Percentiles rank a stretch among this genome's conserved stretches.
Conservation (phyloP, 2,888 invertebrate genomes). For the Ashinkailepas kermadecensis region DNA sequence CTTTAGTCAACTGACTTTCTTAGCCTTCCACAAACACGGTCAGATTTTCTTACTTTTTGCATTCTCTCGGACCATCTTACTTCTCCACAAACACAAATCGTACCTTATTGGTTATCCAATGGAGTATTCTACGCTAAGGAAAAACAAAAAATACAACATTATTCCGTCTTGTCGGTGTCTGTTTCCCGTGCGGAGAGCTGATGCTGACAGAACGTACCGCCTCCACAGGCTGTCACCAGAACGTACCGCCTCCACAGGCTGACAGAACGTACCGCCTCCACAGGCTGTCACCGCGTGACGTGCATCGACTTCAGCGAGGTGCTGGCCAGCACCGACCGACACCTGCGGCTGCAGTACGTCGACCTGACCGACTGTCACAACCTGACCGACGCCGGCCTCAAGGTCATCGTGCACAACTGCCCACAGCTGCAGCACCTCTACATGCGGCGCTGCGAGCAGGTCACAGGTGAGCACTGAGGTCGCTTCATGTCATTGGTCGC, state of each 20-base stretch:
- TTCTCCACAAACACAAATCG: too few species aligned
- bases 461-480: slow-evolving; percentile 56
- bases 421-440: slow-evolving; percentile 80
- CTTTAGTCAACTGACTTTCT: too few species aligned
- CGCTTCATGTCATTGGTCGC: too few species aligned
- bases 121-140: too few species aligned
- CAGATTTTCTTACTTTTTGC: too few species aligned
- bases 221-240: slow-evolving; percentile 57
- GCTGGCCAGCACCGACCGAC: slow-evolving; percentile 24
- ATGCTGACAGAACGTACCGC: too few species aligned
- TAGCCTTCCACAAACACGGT: too few species aligned
- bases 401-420: slow-evolving; percentile 75
- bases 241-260: slow-evolving; percentile 39
- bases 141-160: too few species aligned
- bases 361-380: slow-evolving; percentile 83
- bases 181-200: too few species aligned
- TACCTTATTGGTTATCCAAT: too few species aligned
- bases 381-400: slow-evolving; percentile 74
- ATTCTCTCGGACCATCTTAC: too few species aligned
- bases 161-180: too few species aligned
- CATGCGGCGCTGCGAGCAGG: slow-evolving; percentile 74
- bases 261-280: neutral
- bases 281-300: slow-evolving; percentile 66
- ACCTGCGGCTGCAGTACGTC: slow-evolving; percentile 53
- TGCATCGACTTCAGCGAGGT: slow-evolving; percentile 50